phyloP scores from a whole-genome alignment of 1,140 invertebrate species.

The Druon quercuslanigerum region DNA sequence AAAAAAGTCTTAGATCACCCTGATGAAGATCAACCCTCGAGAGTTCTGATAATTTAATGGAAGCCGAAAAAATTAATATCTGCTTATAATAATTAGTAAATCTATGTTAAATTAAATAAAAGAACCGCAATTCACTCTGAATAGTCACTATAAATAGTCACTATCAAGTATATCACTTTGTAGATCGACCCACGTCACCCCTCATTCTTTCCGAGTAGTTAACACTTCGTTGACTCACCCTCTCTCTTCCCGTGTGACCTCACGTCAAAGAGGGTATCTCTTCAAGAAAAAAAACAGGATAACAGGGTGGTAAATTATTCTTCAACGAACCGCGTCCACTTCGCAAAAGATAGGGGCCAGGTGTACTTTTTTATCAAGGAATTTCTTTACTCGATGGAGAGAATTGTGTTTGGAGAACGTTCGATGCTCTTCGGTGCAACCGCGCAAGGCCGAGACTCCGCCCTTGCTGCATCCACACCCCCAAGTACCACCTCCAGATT shows the following conservation, averaged over 20 bases:
- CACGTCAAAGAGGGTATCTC: conserved; percentile 38
- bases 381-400: conserved; percentile 4
- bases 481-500: conserved; percentile 29
- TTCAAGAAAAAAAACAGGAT: conserved; percentile 34
- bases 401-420: conserved; percentile 28
- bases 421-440: conserved; percentile 17
- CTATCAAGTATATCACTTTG: conserved; percentile 38
- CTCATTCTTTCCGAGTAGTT: conserved; percentile 42
- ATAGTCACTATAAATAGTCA: conserved; percentile 34
- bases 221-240: conserved; percentile 48
- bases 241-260: conserved; percentile 40
- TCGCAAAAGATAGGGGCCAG: background rate
- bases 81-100: too few relatives aligned
- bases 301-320: conserved; percentile 3
- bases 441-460: conserved; percentile 25
- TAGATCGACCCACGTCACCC: conserved; percentile 51
- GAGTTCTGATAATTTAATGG: too few relatives aligned
- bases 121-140: too few relatives aligned
- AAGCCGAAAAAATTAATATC: too few relatives aligned
- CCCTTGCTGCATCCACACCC: conserved; percentile 24
- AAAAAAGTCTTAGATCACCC: too few relatives aligned
- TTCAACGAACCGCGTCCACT: background rate
- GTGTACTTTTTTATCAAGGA: conserved; percentile 2
- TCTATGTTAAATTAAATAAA: too few relatives aligned
- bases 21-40: too few relatives aligned